Evolutionary conservation across 1,140 invertebrate species (phyloP), one percentile per base, ranked within the genome.

Genomic region (Bombus superbus): DNA sequence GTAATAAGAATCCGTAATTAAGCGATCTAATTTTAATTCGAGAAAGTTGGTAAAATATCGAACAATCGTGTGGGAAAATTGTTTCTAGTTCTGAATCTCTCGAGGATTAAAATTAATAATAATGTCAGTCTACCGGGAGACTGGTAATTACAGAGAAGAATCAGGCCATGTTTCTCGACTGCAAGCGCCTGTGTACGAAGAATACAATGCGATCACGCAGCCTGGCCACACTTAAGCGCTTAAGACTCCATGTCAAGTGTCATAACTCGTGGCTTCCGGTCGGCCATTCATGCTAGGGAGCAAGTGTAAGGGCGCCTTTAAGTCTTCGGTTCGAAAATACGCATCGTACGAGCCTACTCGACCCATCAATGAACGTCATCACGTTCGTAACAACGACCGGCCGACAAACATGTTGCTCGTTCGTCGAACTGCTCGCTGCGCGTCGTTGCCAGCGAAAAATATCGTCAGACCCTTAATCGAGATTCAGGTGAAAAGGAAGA

Each of bases 261-360:
- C 92, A 94, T 93, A 94, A 94, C 92, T 94, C 93, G 93, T 87
- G 83, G 86, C 91, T 94, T 94, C 94, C 94, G 93, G 93, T 92
- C 91, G 86, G 89, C 90, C 68, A 90, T 89, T 89, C 86, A 88
- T 69, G 74, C 73, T 62, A 68, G 68, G 57, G 83, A 64, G 68
- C 77, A 86, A 91, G 80, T 86, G 84, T 90, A 87, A 91, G 77
- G 81, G 76, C 86, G 76, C 86, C 85, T 88, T 87, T 73, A 86
- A 85, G 84, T 74, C 83, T 80, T 57, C 3, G 62, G 28, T 13
- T 11, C 10, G 32, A 53, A 83, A 69, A 77, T 38, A 40, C 22
- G 72, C 75, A 62, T 83, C 73, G 81, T 76, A 68, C 81, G 81
- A 76, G 57, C 13, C 25, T 35, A 4, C 22, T 47, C 32, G 76